Evolutionary conservation across 2,113 vertebrate species (phyloP).

Genomic region (Ardeotis arabs): DNA sequence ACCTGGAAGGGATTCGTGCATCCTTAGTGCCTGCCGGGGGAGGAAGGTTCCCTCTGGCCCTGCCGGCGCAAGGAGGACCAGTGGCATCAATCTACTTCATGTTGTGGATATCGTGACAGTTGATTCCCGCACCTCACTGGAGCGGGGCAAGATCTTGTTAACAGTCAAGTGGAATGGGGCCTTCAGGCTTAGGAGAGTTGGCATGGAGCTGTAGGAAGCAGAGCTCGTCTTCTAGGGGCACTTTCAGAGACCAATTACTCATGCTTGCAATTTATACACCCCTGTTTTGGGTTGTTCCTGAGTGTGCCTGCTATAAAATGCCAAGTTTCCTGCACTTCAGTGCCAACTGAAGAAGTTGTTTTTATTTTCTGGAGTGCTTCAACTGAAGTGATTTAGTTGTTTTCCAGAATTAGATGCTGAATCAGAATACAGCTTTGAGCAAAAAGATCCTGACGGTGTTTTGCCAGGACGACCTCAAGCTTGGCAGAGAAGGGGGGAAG

Average conservation of each 20-base stretch:
- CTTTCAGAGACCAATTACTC: neutral
- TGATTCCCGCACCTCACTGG: neutral
- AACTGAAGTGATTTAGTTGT: neutral
- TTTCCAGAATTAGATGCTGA: neutral
- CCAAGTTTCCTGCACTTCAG: neutral
- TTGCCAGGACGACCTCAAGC: neutral
- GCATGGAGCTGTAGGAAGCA: neutral
- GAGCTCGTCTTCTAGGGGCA: neutral
- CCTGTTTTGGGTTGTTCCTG: neutral
- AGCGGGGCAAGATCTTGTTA: fast-evolving
- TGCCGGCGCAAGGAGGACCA: neutral
- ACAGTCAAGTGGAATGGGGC: neutral
- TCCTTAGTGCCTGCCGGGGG: fast-evolving
- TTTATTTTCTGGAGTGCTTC: neutral
- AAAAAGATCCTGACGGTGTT: neutral
- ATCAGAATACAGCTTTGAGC: slow-evolving; percentile 4
- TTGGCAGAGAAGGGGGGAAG: neutral
- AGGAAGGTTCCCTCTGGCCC: neutral
- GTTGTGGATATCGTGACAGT: neutral
- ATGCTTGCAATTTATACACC: neutral
- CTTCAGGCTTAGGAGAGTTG: neutral
- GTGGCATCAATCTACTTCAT: neutral
- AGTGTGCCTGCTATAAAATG: neutral
- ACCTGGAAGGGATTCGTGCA: neutral
- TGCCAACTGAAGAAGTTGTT: neutral